Evolutionary conservation across 2,888 invertebrate species (phyloP), one percentile per base, ranked within the genome.

Genomic region (Poecilus cupreus): DNA sequence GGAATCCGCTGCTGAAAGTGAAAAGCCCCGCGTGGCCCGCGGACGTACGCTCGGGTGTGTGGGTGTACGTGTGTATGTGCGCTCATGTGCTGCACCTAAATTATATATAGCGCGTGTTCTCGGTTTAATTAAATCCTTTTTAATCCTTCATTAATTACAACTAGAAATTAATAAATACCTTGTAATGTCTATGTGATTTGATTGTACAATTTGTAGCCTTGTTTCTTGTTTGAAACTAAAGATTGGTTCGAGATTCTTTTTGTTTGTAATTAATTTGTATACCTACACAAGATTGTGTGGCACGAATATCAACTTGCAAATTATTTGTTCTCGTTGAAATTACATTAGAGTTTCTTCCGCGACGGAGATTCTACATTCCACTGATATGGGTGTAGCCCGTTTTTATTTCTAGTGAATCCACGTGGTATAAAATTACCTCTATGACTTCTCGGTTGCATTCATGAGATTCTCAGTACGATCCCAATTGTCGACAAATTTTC

Each of bases 91-190:
- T 78, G 78, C 78, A 78, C 78, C 78, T 78, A 64, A 78, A 78
- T 78, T 78, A 78, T 68, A 68, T 49, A 68, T 78, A 11, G 46
- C 64, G 46, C 78, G 54, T 46, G 78, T 64, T 78, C 78, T 54
- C 51, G 68, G 22, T 78, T 78, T 78, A 78, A 78, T 78, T 78
- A 78, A 78, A 78, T 64, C 64, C 64, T 78, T 78, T 78, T 78
- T 64, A 78, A 78, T 78, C 78, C 46, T 64, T 26, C 64, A 78
- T 78, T 78, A 64, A 78, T 78, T 78, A 64, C 43, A 78, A 78
- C 64, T 24, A 49, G 64, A 64, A 78, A 78, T 78, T 78, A 64
- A 78, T 77, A 77, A 57, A 60, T 78, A 64, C 26, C 43, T 13
- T 13, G 37, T 76, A 76, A 76, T 76, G 54, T 57, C 54, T 54